phyloP scores from a whole-genome alignment of 2,888 invertebrate species.

The Stictocephala bisonia region DNA sequence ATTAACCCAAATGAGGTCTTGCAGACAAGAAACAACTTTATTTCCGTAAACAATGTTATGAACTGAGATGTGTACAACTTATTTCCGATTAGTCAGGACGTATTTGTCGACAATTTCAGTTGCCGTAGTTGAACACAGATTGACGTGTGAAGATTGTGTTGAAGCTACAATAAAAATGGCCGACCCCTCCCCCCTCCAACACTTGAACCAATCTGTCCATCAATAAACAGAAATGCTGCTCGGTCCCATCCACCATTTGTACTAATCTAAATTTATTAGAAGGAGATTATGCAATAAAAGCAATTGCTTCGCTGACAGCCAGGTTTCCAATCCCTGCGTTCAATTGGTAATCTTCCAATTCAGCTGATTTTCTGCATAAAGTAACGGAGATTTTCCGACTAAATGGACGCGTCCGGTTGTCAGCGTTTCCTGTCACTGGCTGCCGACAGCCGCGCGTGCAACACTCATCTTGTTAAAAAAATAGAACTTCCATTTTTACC shows the following conservation, averaged over 20 bases:
- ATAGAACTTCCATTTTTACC: too few relatives aligned
- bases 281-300: conserved; percentile 57
- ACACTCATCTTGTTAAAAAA: too few relatives aligned
- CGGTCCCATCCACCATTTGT: conserved; percentile 54
- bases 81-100: too few relatives aligned
- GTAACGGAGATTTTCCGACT: conserved; percentile 48
- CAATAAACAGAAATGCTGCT: conserved; percentile 46
- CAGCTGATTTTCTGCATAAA: conserved; percentile 48
- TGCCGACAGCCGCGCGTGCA: too few relatives aligned
- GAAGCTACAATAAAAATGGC: conserved; percentile 51
- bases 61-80: too few relatives aligned
- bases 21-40: too few relatives aligned
- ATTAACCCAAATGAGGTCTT: too few relatives aligned
- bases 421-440: too few relatives aligned
- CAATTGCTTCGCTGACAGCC: conserved; percentile 51
- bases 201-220: conserved; percentile 47
- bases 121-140: conserved; percentile 41
- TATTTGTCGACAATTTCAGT: too few relatives aligned
- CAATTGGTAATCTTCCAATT: conserved; percentile 51
- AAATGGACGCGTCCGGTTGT: conserved; percentile 43
- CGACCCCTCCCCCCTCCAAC: conserved; percentile 32
- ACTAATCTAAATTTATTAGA: conserved; percentile 59
- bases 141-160: conserved; percentile 50
- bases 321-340: conserved; percentile 40
- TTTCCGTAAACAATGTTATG: too few relatives aligned